These are phyloP conservation scores for Muricea muricata DNA, from an alignment of 92 coral and sea anemone species.

Conservation along the genomic window DNA sequence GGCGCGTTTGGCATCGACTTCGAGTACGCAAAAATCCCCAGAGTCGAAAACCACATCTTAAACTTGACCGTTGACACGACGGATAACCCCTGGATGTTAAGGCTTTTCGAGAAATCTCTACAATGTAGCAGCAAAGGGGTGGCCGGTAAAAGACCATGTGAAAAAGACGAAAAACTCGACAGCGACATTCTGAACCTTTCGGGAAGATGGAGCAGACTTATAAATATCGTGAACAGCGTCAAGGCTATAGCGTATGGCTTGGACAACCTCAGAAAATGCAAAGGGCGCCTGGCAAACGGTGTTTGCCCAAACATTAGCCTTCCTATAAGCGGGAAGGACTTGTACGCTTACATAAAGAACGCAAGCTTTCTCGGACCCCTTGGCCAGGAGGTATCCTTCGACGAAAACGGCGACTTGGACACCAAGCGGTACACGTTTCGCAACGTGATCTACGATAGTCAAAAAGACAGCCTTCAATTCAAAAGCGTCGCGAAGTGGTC, in stretches of 20 bases:
- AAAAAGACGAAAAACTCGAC: slow-evolving; percentile 60
- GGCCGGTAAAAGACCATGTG: slow-evolving; percentile 48
- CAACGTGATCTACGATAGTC: slow-evolving; percentile 31
- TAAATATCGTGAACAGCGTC: slow-evolving; percentile 86
- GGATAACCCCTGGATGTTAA: slow-evolving; percentile 73
- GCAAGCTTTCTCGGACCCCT: slow-evolving; percentile 71
- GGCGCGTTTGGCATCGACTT: slow-evolving; percentile 86
- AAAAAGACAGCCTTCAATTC: slow-evolving; percentile 42
- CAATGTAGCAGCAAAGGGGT: slow-evolving; percentile 51
- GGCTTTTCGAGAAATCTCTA: slow-evolving; percentile 67
- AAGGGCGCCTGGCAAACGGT: neutral
- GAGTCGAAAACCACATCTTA: slow-evolving; percentile 57
- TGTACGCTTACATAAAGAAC: slow-evolving; percentile 61
- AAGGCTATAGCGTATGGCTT: slow-evolving; percentile 79
- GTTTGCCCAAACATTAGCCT: slow-evolving; percentile 57
- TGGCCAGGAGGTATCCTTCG: slow-evolving; percentile 66
- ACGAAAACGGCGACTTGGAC: slow-evolving; percentile 78
- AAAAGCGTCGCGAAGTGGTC: slow-evolving; percentile 79
- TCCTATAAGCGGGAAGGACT: slow-evolving; percentile 63
- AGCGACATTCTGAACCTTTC: slow-evolving; percentile 35
- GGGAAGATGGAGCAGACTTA: slow-evolving; percentile 56
- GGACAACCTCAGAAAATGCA: slow-evolving; percentile 67
- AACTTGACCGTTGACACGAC: slow-evolving; percentile 53
- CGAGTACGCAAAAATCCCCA: slow-evolving; percentile 58
- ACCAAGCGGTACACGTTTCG: slow-evolving; percentile 78